These are phyloP conservation scores for Mesocricetus auratus DNA, from an alignment of 2,113 vertebrate genomes.

Conservation along the genomic window DNA sequence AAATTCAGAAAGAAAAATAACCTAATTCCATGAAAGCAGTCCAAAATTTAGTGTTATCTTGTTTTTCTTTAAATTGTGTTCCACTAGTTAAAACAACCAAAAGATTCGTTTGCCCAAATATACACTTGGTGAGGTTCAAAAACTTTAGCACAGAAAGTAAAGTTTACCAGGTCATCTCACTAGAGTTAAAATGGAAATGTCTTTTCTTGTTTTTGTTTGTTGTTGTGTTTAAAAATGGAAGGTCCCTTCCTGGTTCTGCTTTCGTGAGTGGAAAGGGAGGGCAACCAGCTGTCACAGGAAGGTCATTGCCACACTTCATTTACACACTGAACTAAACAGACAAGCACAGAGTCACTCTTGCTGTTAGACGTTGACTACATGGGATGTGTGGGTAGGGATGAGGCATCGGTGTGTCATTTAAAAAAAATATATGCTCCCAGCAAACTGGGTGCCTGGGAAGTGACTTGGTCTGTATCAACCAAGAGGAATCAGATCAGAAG, in stretches of 20 bases:
- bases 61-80: constrained; percentile 72
- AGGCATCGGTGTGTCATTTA: neutral
- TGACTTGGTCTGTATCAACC: neutral
- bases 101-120: constrained; percentile 61
- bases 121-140: constrained; percentile 37
- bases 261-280: neutral
- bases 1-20: constrained; percentile 78
- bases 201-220: neutral
- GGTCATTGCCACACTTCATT: neutral
- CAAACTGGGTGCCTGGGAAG: neutral
- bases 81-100: constrained; percentile 48
- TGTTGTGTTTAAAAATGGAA: neutral
- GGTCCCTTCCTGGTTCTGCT: neutral
- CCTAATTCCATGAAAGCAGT: constrained; percentile 60
- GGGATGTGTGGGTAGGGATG: neutral
- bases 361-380: neutral
- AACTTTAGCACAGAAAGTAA: constrained; percentile 5
- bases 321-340: neutral
- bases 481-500: neutral
- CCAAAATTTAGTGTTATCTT: constrained; percentile 78
- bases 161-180: constrained; percentile 13
- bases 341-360: neutral
- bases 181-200: constrained; percentile 30
- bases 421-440: neutral
- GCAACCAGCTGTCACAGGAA: neutral